phyloP scores from a whole-genome alignment of 2,888 invertebrate genomes.

The Synanthedon andrenaeformis region DNA sequence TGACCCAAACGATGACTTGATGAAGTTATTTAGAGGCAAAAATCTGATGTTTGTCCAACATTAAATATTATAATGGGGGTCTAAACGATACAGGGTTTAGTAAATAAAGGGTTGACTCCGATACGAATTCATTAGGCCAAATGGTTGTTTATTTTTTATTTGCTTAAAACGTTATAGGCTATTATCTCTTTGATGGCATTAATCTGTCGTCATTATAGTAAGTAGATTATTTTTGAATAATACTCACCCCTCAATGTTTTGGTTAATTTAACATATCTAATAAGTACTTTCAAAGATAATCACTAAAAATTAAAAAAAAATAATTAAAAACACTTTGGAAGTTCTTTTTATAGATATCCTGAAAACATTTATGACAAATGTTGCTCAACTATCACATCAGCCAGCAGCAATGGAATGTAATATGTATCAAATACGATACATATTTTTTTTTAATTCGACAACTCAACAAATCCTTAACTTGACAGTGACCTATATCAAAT shows the following conservation, averaged over 20 bases:
- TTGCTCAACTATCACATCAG: too few species aligned
- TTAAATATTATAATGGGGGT: conserved; percentile 64
- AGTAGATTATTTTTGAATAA: too few species aligned
- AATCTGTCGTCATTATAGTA: neutral
- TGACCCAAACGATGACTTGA: conserved; percentile 22
- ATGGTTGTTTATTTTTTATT: conserved; percentile 27
- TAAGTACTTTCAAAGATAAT: too few species aligned
- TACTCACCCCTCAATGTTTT: too few species aligned
- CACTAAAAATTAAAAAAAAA: too few species aligned
- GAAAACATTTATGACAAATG: too few species aligned
- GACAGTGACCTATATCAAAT: conserved; percentile 24
- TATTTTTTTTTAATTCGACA: too few species aligned
- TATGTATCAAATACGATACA: too few species aligned
- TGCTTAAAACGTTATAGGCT: conserved; percentile 31
- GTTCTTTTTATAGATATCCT: too few species aligned
- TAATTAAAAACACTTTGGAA: too few species aligned
- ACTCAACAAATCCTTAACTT: neutral
- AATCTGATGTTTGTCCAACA: conserved; percentile 62
- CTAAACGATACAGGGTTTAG: conserved; percentile 42
- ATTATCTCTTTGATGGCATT: conserved; percentile 20
- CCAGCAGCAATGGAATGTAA: too few species aligned
- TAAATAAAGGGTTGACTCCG: conserved; percentile 60
- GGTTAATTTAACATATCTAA: too few species aligned
- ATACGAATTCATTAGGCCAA: conserved; percentile 39
- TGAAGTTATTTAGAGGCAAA: conserved; percentile 56